phyloP scores from a whole-genome alignment of 2,797 vertebrate species.

The Limnodromus scolopaceus region DNA sequence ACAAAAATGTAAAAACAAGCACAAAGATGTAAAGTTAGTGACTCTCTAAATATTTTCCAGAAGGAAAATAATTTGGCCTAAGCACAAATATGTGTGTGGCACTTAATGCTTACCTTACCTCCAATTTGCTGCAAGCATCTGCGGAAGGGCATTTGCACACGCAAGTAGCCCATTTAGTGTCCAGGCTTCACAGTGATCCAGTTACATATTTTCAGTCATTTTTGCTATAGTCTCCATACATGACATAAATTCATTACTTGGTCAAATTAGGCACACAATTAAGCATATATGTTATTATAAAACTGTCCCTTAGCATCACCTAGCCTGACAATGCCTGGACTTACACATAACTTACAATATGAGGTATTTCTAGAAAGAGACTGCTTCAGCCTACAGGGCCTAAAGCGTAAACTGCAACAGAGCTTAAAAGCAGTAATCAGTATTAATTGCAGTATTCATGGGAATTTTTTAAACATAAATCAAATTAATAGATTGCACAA shows the following conservation, averaged over 20 bases:
- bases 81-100: not conserved
- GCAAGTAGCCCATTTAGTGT: not conserved
- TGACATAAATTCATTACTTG: not conserved
- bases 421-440: slow-evolving; percentile 8
- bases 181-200: not conserved
- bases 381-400: not conserved
- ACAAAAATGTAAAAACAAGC: slow-evolving; percentile 5
- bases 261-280: not conserved
- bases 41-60: not conserved
- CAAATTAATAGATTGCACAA: slow-evolving; percentile 21
- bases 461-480: slow-evolving; percentile 41
- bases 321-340: not conserved
- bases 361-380: not conserved
- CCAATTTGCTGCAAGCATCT: not conserved
- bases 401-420: not conserved
- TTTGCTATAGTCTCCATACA: not conserved
- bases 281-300: not conserved
- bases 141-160: not conserved
- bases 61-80: not conserved
- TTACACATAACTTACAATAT: not conserved
- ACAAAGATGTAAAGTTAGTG: not conserved
- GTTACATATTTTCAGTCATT: not conserved
- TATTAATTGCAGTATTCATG: slow-evolving; percentile 29
- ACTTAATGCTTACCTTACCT: not conserved
- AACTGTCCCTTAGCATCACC: not conserved